A percentile compares a stretch with the other conserved stretches of the same genome.
Conservation (phyloP, 1,140 invertebrate species). For the Leptonema lineaticorne region DNA sequence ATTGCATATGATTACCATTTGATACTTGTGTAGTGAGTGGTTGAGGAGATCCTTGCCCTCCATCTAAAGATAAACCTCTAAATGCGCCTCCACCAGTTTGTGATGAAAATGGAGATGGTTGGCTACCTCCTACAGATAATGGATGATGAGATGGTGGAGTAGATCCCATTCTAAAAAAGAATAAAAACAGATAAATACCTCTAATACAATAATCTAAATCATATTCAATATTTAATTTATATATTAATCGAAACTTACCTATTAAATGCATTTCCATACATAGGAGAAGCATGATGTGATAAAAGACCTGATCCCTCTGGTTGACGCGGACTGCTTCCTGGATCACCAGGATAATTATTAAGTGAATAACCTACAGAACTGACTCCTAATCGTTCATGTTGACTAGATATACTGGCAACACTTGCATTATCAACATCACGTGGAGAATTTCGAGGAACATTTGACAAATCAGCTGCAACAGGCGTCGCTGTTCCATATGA, state of each 20-base stretch:
- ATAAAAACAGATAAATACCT: background rate
- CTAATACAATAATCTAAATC: background rate
- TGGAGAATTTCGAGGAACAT: conserved; percentile 34
- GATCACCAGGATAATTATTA: conserved; percentile 28
- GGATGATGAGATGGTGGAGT: conserved; percentile 36
- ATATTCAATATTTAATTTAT: background rate
- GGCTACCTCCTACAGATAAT: conserved; percentile 26
- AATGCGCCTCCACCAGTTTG: conserved; percentile 38
- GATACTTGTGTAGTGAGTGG: conserved; percentile 20
- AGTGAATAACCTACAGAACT: conserved; percentile 19
- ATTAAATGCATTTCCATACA: conserved; percentile 54
- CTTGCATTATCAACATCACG: conserved; percentile 37
- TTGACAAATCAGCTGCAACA: conserved; percentile 35
- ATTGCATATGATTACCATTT: background rate
- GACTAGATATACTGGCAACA: conserved; percentile 36
- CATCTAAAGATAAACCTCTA: conserved; percentile 33
- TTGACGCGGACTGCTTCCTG: conserved; percentile 47
- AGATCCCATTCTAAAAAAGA: conserved; percentile 38
- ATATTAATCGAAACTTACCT: conserved; percentile 43
- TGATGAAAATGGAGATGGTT: conserved; percentile 36
- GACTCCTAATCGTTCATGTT: conserved; percentile 33
- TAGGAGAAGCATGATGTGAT: conserved; percentile 47
- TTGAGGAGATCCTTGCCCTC: conserved; percentile 32
- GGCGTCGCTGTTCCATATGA: conserved; percentile 37
- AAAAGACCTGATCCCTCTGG: conserved; percentile 28